phyloP scores from a whole-genome alignment of 2,888 invertebrate species.

The Acleris cristana region DNA sequence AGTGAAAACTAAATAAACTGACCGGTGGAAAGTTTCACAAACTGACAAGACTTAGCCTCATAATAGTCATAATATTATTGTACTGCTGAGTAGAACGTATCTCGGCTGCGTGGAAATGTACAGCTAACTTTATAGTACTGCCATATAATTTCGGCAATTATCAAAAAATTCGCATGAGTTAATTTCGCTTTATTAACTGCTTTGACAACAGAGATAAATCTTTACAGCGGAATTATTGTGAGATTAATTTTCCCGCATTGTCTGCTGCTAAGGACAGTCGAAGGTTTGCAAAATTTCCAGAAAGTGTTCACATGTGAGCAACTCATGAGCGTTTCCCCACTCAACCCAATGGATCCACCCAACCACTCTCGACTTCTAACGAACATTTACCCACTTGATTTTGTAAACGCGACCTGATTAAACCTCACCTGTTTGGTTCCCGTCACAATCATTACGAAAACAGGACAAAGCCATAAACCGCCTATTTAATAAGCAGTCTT shows the following conservation, averaged over 20 bases:
- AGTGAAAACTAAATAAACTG: too few species aligned
- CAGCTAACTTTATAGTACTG: not conserved
- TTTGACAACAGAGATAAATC: not conserved
- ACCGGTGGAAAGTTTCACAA: too few species aligned
- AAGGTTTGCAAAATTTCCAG: slow-evolving; percentile 20
- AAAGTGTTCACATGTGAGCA: slow-evolving; percentile 11
- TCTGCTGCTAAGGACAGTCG: slow-evolving; percentile 7
- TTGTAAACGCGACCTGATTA: slow-evolving; percentile 43
- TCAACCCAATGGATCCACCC: not conserved
- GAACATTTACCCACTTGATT: slow-evolving; percentile 24
- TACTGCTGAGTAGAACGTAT: not conserved
- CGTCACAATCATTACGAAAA: slow-evolving; percentile 46
- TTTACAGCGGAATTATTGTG: slow-evolving; percentile 3
- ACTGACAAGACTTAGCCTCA: too few species aligned
- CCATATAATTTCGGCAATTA: not conserved
- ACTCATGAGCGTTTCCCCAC: slow-evolving; percentile 3
- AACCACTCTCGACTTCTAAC: slow-evolving; percentile 8
- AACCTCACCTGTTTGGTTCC: slow-evolving; percentile 40
- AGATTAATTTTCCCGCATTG: slow-evolving; percentile 5
- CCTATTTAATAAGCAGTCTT: slow-evolving; percentile 17
- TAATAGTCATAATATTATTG: too few species aligned
- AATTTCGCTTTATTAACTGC: slow-evolving; percentile 4
- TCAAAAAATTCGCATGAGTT: slow-evolving; percentile 3
- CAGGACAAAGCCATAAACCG: slow-evolving; percentile 40
- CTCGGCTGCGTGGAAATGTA: not conserved